These are phyloP conservation scores for Psilopsiagon aurifrons DNA, from an alignment of 2,113 vertebrate species.

Conservation along the genomic window DNA sequence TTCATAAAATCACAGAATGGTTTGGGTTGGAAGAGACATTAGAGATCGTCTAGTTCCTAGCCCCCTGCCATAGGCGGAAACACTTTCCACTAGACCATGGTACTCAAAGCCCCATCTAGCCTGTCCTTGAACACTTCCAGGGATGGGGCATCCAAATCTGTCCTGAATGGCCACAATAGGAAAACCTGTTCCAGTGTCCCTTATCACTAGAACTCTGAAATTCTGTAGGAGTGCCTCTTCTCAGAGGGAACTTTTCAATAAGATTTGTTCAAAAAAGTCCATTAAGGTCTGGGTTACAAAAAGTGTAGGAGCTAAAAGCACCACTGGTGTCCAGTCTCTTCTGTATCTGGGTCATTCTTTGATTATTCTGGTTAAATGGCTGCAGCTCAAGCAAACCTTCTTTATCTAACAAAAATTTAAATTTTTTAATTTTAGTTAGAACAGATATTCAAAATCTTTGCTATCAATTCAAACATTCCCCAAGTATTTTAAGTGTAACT, in stretches of 20 bases:
- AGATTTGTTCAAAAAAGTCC: background rate
- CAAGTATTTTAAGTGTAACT: background rate
- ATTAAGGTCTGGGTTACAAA: background rate
- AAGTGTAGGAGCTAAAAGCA: background rate
- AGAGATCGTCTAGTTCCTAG: background rate
- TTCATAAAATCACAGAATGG: background rate
- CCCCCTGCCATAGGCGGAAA: no score
- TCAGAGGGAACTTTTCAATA: background rate
- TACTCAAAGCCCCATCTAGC: background rate
- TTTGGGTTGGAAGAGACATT: background rate
- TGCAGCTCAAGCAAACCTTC: background rate
- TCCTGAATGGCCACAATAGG: background rate
- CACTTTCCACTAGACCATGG: no score
- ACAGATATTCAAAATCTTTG: background rate
- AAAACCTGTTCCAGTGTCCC: background rate
- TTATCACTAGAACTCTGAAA: background rate
- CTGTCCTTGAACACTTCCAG: background rate
- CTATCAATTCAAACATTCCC: background rate
- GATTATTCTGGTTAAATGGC: background rate
- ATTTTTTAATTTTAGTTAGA: background rate
- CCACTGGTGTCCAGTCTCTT: background rate
- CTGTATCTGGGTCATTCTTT: background rate
- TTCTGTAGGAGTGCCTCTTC: background rate
- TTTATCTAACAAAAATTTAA: background rate
- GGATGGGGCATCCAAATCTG: background rate